Conservation (phyloP, 2,113 vertebrate genomes). For the Alaudala cheleensis region DNA sequence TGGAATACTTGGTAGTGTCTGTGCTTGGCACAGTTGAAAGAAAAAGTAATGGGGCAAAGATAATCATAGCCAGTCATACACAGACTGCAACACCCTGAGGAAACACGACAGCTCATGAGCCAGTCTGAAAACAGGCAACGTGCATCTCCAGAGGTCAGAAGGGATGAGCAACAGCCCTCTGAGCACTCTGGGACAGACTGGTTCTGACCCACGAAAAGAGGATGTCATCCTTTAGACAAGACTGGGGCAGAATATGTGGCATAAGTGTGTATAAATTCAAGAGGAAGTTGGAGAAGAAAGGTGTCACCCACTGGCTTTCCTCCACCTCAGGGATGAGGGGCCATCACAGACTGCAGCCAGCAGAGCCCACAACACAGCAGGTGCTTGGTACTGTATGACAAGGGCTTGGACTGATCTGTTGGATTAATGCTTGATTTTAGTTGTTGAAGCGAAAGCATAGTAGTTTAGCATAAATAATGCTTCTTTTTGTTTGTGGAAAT, state of each 20-base stretch:
- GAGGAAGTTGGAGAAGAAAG: not conserved
- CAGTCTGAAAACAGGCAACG: not conserved
- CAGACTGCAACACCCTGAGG: not conserved
- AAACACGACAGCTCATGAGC: not conserved
- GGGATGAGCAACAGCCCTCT: not conserved
- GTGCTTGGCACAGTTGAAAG: not conserved
- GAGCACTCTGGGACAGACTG: not conserved
- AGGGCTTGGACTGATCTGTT: not conserved
- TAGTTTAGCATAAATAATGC: not conserved
- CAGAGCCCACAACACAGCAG: not conserved
- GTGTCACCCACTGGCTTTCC: not conserved
- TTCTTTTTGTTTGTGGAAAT: not conserved
- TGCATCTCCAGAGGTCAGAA: not conserved
- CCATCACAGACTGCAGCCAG: not conserved
- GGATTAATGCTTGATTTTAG: not conserved
- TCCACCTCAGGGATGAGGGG: not conserved
- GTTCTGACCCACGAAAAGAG: not conserved
- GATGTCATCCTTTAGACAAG: fast-evolving
- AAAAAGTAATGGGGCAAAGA: not conserved
- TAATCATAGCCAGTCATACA: not conserved
- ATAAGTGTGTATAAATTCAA: not conserved
- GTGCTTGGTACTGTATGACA: not conserved
- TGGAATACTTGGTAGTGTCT: not conserved
- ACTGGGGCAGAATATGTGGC: fast-evolving
- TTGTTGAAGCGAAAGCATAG: not conserved